Base-by-base conservation (phyloP, 2,888 invertebrate species). In the Amblyjoppa fuscipennis region DNA sequence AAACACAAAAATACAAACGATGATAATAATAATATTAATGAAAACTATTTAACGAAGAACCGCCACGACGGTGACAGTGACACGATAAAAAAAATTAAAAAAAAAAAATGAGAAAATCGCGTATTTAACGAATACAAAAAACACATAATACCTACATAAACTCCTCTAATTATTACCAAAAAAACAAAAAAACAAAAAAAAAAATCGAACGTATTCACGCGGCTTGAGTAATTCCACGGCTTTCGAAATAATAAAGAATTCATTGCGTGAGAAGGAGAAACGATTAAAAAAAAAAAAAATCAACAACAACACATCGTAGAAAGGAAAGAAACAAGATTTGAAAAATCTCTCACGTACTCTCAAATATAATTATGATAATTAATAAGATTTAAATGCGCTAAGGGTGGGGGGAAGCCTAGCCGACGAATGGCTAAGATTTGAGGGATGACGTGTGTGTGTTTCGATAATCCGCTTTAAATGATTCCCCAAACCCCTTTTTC, bases 181-280 rank as follows among this genome's bases (percentile, higher is more conserved):
- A 41, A 38, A 38, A 38, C 7, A 56, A 51, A 59, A 77, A 84
- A 64, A 69, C 69, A 70, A 20, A 74, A 85, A 77, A 83, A 53
- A 69, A 74, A 71, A 70, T 51, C 31, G 73, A 80, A 80, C 80
- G 78, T 87, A 85, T 82, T 86, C 74, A 82, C 82, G 83, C 81
- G 85, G 88, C 87, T 88, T 87, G 80, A 81, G 81, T 88, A 81
- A 85, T 84, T 87, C 82, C 76, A 88, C 64, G 80, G 88, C 88
- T 88, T 87, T 87, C 84, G 73, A 87, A 74, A 74, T 49, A 81
- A 59, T 56, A 77, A 81, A 78, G 74, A 69, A 51, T 74, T 77
- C 74, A 69, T 64, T 66, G 81, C 51, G 66, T 79, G 76, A 78
- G 66, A 56, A 71, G 70, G 7, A 59, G 81, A 69, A 51, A 11